Evolutionary conservation across 2,888 invertebrate species (phyloP), one percentile per base, ranked within the genome.

Genomic region (Polietes domitor): DNA sequence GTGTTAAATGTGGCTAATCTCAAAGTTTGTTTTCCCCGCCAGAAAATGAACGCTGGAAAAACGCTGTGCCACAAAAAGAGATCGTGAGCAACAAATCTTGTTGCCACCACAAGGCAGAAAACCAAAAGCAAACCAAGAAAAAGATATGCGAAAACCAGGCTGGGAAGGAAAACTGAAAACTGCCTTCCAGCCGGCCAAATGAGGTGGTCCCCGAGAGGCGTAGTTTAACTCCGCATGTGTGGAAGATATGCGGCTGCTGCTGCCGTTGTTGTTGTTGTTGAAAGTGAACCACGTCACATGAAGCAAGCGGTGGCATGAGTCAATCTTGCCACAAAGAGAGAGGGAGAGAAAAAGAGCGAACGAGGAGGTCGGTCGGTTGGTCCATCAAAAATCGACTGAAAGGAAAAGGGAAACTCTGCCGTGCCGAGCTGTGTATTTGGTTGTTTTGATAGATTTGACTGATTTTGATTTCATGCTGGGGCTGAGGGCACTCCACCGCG

Each of bases 191-290:
- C 75, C 53, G 72, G 81, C 61, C 76, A 78, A 81, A 72, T 86
- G 86, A 85, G 87, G 87, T 87, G 86, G 87, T 37, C 85, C 86
- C 83, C 65, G 84, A 82, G 79, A 86, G 87, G 87, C 87, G 87
- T 87, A 80, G 83, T 86, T 86, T 85, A 80, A 78, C 82, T 86
- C 74, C 82, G 77, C 82, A 84, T 84, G 81, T 84, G 84, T 81
- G 72, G 72, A 81, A 81, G 76, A 81, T 84, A 73, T 50, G 79
- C 32, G 24, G 47, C n/a, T 53, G 73, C 73, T 68, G 26, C 47
- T 77, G 83, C 28, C 63, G 43, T 3, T 63, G 58, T 63, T 65
- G n/a, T 21, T n/a, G n/a, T n/a, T n/a, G n/a, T 74, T 43, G 37
- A 15, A 71, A 7, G 15, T 65, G 19, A 61, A 61, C 37, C 37